Conservation (phyloP, 2,113 vertebrate species). For the Dromaius novaehollandiae region DNA sequence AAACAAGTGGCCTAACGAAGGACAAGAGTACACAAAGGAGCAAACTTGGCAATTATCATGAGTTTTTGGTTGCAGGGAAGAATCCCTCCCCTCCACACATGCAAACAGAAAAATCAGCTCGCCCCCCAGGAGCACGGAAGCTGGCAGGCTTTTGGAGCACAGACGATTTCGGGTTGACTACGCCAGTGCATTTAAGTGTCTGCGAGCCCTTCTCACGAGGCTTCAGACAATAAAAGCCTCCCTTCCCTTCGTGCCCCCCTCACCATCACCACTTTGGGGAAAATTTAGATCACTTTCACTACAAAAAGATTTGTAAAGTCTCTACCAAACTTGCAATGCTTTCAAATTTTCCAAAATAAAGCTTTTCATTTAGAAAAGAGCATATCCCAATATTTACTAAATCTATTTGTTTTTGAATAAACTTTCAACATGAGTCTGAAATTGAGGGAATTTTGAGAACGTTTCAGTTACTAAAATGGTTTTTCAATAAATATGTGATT, state of each 20-base stretch:
- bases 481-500: background rate
- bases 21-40: background rate
- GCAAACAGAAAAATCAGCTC: background rate
- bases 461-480: background rate
- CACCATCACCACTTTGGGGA: background rate
- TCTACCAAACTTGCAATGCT: background rate
- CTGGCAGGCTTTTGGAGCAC: background rate
- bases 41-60: background rate
- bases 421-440: background rate
- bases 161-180: background rate
- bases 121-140: background rate
- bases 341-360: background rate
- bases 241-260: background rate
- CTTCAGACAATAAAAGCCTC: background rate
- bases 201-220: background rate
- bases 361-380: background rate
- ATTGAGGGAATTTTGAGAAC: background rate
- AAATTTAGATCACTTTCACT: background rate
- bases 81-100: background rate
- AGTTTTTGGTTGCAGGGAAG: background rate
- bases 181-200: background rate
- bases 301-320: background rate
- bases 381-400: background rate
- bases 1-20: background rate
- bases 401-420: background rate